phyloP scores from a whole-genome alignment of 2,797 vertebrate genomes.

The Peromyscus attwateri region DNA sequence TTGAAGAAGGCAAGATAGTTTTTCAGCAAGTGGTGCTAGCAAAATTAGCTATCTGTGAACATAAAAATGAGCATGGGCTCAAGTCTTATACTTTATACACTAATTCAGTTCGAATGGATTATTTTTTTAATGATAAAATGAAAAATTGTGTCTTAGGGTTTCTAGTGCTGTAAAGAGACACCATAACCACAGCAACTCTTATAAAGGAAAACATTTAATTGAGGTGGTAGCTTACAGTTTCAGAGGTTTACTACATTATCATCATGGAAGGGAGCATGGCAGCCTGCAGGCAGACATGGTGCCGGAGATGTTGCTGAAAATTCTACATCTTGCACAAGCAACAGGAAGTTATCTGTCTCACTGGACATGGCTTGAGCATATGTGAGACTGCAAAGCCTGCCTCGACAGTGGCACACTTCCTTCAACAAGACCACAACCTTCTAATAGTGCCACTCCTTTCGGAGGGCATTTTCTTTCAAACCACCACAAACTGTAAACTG shows the following conservation, averaged over 20 bases:
- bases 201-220: not conserved
- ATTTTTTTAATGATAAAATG: not conserved
- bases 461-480: not conserved
- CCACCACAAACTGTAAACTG: not conserved
- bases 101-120: not conserved
- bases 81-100: not conserved
- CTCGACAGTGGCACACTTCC: not conserved
- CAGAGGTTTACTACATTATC: not conserved
- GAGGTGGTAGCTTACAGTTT: not conserved
- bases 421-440: not conserved
- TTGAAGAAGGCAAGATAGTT: not conserved
- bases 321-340: not conserved
- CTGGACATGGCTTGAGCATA: not conserved
- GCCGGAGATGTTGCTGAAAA: not conserved
- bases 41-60: not conserved
- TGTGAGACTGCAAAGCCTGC: not conserved
- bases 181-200: not conserved
- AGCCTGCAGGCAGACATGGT: not conserved
- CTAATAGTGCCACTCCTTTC: not conserved
- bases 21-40: not conserved
- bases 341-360: not conserved
- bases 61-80: not conserved
- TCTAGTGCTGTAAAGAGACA: not conserved
- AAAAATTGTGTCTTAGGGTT: not conserved
- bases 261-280: not conserved